These are phyloP conservation scores for Diadumene lineata DNA, from an alignment of 92 coral and sea anemone genomes.

Conservation along the genomic window DNA sequence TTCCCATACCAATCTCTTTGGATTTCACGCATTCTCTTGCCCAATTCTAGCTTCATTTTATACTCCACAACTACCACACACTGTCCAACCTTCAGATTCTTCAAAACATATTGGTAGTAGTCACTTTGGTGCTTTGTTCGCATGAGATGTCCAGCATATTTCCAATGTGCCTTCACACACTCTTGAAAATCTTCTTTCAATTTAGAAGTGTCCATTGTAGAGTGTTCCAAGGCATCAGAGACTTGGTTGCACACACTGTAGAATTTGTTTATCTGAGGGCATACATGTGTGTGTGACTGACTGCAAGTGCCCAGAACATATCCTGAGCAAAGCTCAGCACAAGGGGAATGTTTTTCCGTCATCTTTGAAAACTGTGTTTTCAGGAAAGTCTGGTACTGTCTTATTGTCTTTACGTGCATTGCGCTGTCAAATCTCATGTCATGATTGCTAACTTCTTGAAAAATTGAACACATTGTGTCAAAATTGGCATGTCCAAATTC, in stretches of 20 bases:
- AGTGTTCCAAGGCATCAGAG: conserved; percentile 21
- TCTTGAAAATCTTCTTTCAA: conserved; percentile 34
- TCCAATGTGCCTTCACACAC: conserved; percentile 20
- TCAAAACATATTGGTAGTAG: conserved; percentile 34
- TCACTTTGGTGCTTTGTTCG: conserved; percentile 44
- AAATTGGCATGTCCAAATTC: conserved; percentile 48
- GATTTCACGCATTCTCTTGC: conserved; percentile 22
- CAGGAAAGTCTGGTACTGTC: conserved; percentile 32
- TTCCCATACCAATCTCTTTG: conserved; percentile 50
- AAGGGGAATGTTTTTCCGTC: conserved; percentile 38
- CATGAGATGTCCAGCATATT: conserved; percentile 29
- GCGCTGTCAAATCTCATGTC: background rate
- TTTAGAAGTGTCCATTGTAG: conserved; percentile 7
- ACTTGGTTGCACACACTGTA: conserved; percentile 15
- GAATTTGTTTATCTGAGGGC: conserved; percentile 20
- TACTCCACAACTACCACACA: conserved; percentile 44
- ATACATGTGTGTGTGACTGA: conserved; percentile 31
- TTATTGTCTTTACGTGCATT: conserved; percentile 4
- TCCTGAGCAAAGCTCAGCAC: conserved; percentile 39
- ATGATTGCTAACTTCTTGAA: conserved; percentile 11
- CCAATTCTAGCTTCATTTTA: conserved; percentile 45
- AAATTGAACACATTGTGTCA: conserved; percentile 35
- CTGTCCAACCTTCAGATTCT: conserved; percentile 39
- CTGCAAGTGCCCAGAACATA: conserved; percentile 45
- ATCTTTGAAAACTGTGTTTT: conserved; percentile 41